phyloP scores from a whole-genome alignment of 2,113 vertebrate genomes.

The Callaeas wilsoni region DNA sequence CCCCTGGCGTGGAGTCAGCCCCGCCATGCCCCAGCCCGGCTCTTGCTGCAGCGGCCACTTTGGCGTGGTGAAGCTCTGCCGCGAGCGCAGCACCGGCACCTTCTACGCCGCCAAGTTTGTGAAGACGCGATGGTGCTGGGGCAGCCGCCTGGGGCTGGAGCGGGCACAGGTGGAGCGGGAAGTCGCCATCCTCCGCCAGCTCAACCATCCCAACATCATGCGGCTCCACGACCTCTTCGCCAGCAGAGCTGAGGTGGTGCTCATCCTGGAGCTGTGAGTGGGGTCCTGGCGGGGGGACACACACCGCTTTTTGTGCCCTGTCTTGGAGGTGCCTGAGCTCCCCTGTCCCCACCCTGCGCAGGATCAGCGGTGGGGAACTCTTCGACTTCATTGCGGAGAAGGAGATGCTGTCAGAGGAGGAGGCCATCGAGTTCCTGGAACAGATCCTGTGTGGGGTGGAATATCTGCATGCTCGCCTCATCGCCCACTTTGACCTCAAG shows the following conservation, averaged over 20 bases:
- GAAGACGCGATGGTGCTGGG: constrained; percentile 44
- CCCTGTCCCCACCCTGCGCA: background rate
- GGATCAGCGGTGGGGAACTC: constrained; percentile 76
- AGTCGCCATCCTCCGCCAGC: constrained; percentile 71
- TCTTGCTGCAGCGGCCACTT: constrained; percentile 72
- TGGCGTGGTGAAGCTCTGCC: constrained; percentile 71
- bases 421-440: constrained; percentile 75
- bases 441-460: constrained; percentile 75
- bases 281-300: rapidly evolving
- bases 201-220: constrained; percentile 75
- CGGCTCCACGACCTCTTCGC: constrained; percentile 74
- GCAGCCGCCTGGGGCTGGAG: constrained; percentile 67
- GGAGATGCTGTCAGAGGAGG: constrained; percentile 74
- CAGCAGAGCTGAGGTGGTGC: constrained; percentile 75
- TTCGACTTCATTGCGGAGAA: constrained; percentile 84
- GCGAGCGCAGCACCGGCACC: constrained; percentile 43
- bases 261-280: constrained; percentile 80
- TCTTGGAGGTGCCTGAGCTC: background rate
- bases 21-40: rapidly evolving
- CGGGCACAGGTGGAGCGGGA: constrained; percentile 68
- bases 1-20: rapidly evolving
- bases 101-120: constrained; percentile 76
- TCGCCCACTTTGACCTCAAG: constrained; percentile 76
- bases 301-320: rapidly evolving
- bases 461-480: constrained; percentile 69